These are phyloP conservation scores for Ophioderma brevispina DNA, from an alignment of 35 echinoderm and acorn worm species.

Conservation along the genomic window DNA sequence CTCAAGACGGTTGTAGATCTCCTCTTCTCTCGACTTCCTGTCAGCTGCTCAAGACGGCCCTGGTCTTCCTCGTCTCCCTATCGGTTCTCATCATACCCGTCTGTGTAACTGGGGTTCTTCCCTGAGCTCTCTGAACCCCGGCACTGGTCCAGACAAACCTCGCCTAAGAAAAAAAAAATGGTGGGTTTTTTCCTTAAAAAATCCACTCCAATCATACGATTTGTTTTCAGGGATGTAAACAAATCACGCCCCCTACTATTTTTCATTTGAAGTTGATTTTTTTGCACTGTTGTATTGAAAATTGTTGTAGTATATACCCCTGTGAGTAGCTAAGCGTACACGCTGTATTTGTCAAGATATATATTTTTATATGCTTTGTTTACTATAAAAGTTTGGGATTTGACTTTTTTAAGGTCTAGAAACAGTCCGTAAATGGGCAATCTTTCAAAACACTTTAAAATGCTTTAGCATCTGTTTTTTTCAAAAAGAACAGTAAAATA, in stretches of 20 bases:
- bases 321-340: too few species aligned
- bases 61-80: slow-evolving; percentile 95
- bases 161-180: slow-evolving; percentile 53
- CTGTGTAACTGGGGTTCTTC: slow-evolving; percentile 78
- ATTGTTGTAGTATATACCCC: too few species aligned
- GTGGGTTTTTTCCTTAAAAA: not conserved
- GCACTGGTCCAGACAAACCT: slow-evolving; percentile 88
- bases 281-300: too few species aligned
- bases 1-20: slow-evolving; percentile 87
- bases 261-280: not conserved
- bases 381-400: too few species aligned
- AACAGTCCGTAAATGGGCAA: too few species aligned
- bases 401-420: too few species aligned
- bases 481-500: too few species aligned
- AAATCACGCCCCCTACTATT: not conserved
- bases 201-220: not conserved
- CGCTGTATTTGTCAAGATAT: too few species aligned
- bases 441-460: too few species aligned
- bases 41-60: slow-evolving; percentile 86
- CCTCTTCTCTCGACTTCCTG: slow-evolving; percentile 94
- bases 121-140: slow-evolving; percentile 32
- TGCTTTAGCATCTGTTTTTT: too few species aligned
- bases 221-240: not conserved
- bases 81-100: slow-evolving; percentile 91
- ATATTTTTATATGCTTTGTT: too few species aligned